Base-by-base conservation (phyloP, 2,797 vertebrate species). In the Bothrops alternatus region DNA sequence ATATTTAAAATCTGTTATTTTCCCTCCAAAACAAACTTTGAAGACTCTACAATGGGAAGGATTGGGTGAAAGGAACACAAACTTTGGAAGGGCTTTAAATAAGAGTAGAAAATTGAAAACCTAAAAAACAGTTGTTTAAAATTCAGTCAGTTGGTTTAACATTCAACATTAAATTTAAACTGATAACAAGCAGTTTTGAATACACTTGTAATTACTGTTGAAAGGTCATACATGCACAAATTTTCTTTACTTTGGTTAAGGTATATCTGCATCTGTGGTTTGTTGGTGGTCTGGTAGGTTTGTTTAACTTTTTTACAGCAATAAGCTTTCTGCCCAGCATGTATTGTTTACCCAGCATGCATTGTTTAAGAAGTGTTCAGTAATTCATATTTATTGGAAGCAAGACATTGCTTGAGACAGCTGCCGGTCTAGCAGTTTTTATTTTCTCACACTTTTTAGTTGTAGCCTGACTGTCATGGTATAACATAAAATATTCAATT, bases 361-460 rank as follows among this genome's bases (percentile, higher is more conserved):
- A 78, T 42, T 78, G 8, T 78, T 42, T 78, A 78, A 42, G 73
- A 78, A 78, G 73, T 78, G 20, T 42, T 37, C 37, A 78, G 32
- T 42, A 42, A 37, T 78, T 42, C 37, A 78, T 78, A 23, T 42
- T 78, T 5, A 93, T n/a, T 8, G 47, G 47, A 65, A 87, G 89
- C 86, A 61, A 89, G 0, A 6, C 10, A 37, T 78, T 92, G 73
- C 90, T 92, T 93, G 93, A 89, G 28, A 90, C 58, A 94, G 91
- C 32, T 73, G 14, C 14, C 20, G 47, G 20, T 23, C 73, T 82
- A 82, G 37, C 73, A 82, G 37, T 82, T 82, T 78, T 42, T 82
- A 47, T 82, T 47, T 82, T 82, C 20, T 82, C 20, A 25, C 10
- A 82, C 8, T 11, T 42, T 82, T 42, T 82, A 8, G 37, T 82